These are phyloP conservation scores for Schmidtea mediterranea DNA, from an alignment of 1,140 invertebrate species.

Conservation along the genomic window DNA sequence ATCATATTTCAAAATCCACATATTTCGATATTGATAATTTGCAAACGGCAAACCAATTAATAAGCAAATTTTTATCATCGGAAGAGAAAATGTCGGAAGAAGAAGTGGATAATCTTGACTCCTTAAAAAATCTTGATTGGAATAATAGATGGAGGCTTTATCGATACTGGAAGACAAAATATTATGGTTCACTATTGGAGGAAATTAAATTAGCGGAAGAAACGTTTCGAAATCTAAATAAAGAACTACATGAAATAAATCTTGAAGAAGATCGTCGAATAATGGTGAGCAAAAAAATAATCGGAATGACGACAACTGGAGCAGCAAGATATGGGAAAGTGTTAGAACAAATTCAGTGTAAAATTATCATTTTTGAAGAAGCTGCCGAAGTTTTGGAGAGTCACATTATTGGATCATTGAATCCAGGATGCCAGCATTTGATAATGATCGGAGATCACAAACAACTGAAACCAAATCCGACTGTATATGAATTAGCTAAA, in stretches of 20 bases:
- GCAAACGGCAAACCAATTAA: no score
- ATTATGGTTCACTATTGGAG: not conserved
- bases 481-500: slow-evolving; percentile 13
- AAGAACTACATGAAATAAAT: slow-evolving; percentile 1
- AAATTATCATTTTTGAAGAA: slow-evolving; percentile 48
- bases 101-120: not conserved
- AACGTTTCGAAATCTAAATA: not conserved
- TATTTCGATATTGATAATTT: no score
- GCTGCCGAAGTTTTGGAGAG: slow-evolving; percentile 53
- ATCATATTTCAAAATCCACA: no score
- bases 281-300: not conserved
- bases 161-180: slow-evolving; percentile 4
- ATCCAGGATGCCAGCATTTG: slow-evolving; percentile 7
- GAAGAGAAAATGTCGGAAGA: slow-evolving; percentile 6
- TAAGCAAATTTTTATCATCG: no score
- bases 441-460: slow-evolving; percentile 30
- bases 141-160: slow-evolving; percentile 8
- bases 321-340: slow-evolving; percentile 39
- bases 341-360: slow-evolving; percentile 33
- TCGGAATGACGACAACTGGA: slow-evolving; percentile 49
- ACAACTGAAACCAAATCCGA: slow-evolving; percentile 23
- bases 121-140: slow-evolving; percentile 6
- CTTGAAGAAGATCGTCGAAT: not conserved
- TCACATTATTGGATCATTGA: slow-evolving; percentile 38
- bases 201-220: not conserved